Base-by-base conservation (phyloP, 2,113 vertebrate species). In the Hepsetus odoe region DNA sequence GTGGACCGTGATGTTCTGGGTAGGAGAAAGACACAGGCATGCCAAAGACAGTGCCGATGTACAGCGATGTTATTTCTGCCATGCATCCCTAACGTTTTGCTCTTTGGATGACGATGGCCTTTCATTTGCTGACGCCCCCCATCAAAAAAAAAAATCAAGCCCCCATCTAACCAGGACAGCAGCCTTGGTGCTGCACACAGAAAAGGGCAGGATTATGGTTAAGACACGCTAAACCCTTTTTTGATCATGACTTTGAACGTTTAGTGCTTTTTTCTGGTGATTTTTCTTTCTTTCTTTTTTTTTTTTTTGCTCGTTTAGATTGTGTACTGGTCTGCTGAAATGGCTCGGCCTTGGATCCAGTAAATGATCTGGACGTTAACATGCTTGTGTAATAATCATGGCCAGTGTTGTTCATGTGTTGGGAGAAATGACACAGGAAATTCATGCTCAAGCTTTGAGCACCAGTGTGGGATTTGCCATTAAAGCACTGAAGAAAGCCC, bases 1-100 rank as follows among this genome's bases (percentile, higher is more conserved):
- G 77, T 77, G 79, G 65, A 80, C 69, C 70, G 62, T 79, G 72
- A 65, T 38, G 61, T 38, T 65, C 10, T 4, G 33, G 62, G 44
- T 33, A 69, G 66, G 66, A 74, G 67, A 70, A 70, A 42, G 59
- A 51, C 16, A 66, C 26, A 33, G 67, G 42, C 24, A 76, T 26
- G 66, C 65, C 12, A 42, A 53, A 32, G 16, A 42, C 59, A 74
- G 76, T 33, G 61, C 53, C 68, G 72, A 35, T 18, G 64, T 69
- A 10, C 28, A 69, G 33, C 62, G 65, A 46, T 74, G 22, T 33
- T 33, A 26, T 76, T 26, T 75, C 26, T 42, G 35, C 38, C n/a
- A 40, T 77, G 22, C n/a, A 12, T 68, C 18, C 20, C 56, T 40
- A 22, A 10, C 7, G 20, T 38, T 16, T 49, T 20, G 61, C 24